These are phyloP conservation scores for Morinoia aosen DNA, from an alignment of 2,888 invertebrate genomes.

Conservation along the genomic window DNA sequence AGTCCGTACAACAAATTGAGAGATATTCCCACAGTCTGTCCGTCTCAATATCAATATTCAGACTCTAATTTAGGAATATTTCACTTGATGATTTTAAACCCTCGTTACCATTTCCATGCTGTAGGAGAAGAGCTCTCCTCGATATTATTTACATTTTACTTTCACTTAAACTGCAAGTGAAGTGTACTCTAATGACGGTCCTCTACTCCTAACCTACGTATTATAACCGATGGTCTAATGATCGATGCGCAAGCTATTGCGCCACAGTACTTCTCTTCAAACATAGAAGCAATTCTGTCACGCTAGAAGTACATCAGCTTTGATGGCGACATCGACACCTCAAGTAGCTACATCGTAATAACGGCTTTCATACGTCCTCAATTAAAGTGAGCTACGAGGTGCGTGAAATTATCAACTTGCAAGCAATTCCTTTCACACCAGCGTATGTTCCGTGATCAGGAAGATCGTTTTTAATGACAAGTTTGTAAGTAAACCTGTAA, in stretches of 20 bases:
- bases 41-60: background rate
- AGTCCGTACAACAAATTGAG: background rate
- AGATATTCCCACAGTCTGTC: background rate
- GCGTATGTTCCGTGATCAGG: background rate
- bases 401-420: too few relatives aligned
- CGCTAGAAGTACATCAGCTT: background rate
- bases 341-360: background rate
- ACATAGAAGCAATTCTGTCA: background rate
- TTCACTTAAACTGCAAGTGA: background rate
- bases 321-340: background rate
- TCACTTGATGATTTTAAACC: background rate
- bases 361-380: background rate
- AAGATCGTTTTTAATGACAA: background rate
- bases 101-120: background rate
- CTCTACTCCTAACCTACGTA: background rate
- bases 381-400: background rate
- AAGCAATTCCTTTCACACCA: background rate
- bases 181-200: background rate
- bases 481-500: too few relatives aligned
- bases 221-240: background rate
- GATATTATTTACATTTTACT: background rate
- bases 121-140: background rate
- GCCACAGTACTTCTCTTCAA: background rate
- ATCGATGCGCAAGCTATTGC: background rate
- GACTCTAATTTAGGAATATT: background rate